These are phyloP conservation scores for Alligator mississippiensis DNA, from an alignment of 2,113 vertebrate species.

Conservation along the genomic window DNA sequence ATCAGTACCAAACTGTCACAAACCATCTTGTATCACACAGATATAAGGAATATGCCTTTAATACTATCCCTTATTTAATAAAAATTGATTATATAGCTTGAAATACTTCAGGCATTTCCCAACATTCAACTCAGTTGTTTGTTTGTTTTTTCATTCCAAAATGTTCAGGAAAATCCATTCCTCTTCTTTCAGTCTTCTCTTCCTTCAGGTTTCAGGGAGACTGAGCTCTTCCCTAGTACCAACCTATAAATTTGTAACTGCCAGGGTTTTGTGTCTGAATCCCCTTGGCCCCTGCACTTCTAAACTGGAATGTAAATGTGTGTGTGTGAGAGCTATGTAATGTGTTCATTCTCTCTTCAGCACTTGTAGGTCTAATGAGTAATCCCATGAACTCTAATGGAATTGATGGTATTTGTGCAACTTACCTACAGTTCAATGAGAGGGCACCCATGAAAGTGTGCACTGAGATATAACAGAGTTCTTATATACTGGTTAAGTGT, in stretches of 20 bases:
- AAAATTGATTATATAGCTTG: accelerated
- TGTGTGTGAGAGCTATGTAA: neutral
- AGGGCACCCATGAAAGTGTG: neutral
- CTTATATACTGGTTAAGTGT: accelerated
- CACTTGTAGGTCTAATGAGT: neutral
- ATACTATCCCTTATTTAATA: neutral
- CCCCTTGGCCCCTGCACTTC: neutral
- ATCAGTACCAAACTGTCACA: neutral
- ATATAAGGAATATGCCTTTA: neutral
- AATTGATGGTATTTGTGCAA: neutral
- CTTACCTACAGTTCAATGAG: neutral
- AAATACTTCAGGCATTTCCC: neutral
- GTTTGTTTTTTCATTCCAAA: neutral
- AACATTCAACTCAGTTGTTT: no score
- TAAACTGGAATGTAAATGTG: neutral
- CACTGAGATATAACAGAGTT: neutral
- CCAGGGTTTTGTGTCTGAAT: neutral
- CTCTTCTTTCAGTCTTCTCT: neutral
- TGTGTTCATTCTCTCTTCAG: accelerated
- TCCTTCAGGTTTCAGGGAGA: neutral
- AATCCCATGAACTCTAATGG: neutral
- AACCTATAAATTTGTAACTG: neutral
- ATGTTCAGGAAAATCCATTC: neutral
- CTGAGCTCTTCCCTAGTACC: neutral
- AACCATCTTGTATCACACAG: accelerated